phyloP scores from a whole-genome alignment of 1,140 invertebrate species.

The Ylistrum balloti region DNA sequence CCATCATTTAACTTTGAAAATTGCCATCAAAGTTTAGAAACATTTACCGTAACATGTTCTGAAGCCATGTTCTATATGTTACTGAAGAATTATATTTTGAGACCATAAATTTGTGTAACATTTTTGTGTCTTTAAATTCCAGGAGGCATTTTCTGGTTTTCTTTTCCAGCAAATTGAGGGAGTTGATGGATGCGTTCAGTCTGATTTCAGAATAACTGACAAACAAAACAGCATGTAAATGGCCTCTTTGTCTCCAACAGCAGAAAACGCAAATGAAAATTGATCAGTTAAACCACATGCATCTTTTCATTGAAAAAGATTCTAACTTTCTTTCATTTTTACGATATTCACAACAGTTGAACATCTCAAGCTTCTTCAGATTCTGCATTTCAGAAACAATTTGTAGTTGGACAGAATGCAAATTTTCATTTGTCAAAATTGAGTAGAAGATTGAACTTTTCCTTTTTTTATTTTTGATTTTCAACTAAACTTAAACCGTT shows the following conservation, averaged over 20 bases:
- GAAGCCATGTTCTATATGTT: background rate
- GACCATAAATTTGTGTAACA: background rate
- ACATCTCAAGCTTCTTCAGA: background rate
- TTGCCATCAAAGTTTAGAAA: background rate
- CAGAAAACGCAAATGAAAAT: background rate
- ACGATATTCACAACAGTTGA: background rate
- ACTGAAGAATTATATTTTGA: background rate
- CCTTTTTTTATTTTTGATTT: background rate
- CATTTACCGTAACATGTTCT: background rate
- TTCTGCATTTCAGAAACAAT: background rate
- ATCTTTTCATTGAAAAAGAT: background rate
- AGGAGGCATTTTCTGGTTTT: slow-evolving; percentile 13
- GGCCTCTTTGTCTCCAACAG: background rate
- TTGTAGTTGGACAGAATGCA: background rate
- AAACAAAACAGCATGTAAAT: slow-evolving; percentile 21
- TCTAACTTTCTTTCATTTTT: background rate
- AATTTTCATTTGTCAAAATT: background rate
- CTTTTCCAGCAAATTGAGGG: background rate
- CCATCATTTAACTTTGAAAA: background rate
- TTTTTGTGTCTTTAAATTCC: slow-evolving; percentile 16
- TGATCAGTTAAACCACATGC: slow-evolving; percentile 20
- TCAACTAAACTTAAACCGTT: background rate
- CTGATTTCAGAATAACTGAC: background rate
- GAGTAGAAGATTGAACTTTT: background rate
- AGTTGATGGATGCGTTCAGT: background rate